Conservation (phyloP, 2,113 vertebrate species). For the Forbesichthys papilliferus region DNA sequence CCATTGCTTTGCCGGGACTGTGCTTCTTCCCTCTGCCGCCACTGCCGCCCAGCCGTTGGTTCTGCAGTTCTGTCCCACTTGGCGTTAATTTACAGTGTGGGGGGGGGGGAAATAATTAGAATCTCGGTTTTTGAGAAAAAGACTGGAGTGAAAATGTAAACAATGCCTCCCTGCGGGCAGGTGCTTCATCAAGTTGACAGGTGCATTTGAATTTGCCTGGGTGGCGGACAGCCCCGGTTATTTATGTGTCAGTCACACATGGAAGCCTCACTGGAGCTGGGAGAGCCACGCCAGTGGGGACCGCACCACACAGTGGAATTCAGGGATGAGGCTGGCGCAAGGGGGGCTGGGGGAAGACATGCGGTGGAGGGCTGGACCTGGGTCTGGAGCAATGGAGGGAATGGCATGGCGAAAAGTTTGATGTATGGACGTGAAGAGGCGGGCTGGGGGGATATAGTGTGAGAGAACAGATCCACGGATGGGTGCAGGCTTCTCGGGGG, state of each 20-base stretch:
- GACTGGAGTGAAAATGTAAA: slow-evolving; percentile 99
- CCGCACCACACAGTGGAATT: slow-evolving; percentile 51
- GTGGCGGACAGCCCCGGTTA: slow-evolving; percentile 98
- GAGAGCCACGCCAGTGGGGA: neutral
- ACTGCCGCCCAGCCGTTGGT: slow-evolving; percentile 68
- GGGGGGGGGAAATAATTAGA: slow-evolving; percentile 91
- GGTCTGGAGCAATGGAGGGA: neutral
- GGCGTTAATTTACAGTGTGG: slow-evolving; percentile 97
- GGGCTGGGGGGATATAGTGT: neutral
- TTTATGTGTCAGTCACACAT: slow-evolving; percentile 99
- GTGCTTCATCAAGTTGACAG: slow-evolving; percentile 99
- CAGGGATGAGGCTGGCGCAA: slow-evolving; percentile 78
- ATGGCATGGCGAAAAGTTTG: neutral
- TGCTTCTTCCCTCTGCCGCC: slow-evolving; percentile 20
- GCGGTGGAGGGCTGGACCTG: slow-evolving; percentile 55
- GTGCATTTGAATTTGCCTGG: slow-evolving; percentile 99
- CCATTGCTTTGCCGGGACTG: slow-evolving; percentile 6
- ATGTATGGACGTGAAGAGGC: neutral
- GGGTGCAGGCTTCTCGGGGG: neutral
- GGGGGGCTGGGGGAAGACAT: neutral
- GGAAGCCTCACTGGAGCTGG: slow-evolving; percentile 86
- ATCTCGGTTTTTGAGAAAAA: slow-evolving; percentile 92
- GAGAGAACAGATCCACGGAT: neutral
- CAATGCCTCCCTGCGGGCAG: slow-evolving; percentile 99
- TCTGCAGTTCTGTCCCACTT: slow-evolving; percentile 86